These are phyloP conservation scores for Balaenoptera acutorostrata DNA, from an alignment of 2,113 vertebrate genomes.

Conservation along the genomic window DNA sequence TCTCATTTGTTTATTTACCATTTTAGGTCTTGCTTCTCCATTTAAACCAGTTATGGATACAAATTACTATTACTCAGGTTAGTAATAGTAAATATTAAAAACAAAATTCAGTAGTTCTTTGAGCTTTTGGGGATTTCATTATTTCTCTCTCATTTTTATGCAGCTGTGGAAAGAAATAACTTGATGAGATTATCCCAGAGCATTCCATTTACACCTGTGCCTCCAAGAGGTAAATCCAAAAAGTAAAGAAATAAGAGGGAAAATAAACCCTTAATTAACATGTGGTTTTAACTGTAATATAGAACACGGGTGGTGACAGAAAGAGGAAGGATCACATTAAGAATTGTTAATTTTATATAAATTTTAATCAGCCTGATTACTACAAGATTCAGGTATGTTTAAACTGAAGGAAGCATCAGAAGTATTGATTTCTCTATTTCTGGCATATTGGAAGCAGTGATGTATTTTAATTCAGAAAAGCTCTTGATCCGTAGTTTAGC, in stretches of 20 bases:
- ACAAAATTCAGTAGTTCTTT: constrained; percentile 21
- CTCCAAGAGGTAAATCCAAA: constrained; percentile 92
- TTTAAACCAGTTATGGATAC: constrained; percentile 96
- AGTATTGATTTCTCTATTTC: neutral
- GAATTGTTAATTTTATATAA: neutral
- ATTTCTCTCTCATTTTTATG: constrained; percentile 63
- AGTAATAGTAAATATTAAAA: constrained; percentile 68
- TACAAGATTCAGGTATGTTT: neutral
- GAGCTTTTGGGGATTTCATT: neutral
- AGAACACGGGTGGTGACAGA: neutral
- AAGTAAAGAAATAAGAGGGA: neutral
- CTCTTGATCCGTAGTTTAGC: neutral
- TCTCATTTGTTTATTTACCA: neutral
- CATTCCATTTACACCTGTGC: constrained; percentile 98
- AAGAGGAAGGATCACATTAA: neutral
- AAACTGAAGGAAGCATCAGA: neutral
- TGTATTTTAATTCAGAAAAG: neutral
- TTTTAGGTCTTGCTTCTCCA: constrained; percentile 94
- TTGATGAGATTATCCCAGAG: constrained; percentile 98
- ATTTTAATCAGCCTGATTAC: neutral
- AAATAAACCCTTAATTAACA: neutral
- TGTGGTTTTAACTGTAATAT: neutral
- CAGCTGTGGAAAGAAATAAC: constrained; percentile 99
- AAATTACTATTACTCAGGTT: constrained; percentile 97
- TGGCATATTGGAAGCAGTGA: neutral